Evolutionary conservation across 1,140 invertebrate species (phyloP), one percentile per base, ranked within the genome.

Genomic region (Leptoteleia sp.): DNA sequence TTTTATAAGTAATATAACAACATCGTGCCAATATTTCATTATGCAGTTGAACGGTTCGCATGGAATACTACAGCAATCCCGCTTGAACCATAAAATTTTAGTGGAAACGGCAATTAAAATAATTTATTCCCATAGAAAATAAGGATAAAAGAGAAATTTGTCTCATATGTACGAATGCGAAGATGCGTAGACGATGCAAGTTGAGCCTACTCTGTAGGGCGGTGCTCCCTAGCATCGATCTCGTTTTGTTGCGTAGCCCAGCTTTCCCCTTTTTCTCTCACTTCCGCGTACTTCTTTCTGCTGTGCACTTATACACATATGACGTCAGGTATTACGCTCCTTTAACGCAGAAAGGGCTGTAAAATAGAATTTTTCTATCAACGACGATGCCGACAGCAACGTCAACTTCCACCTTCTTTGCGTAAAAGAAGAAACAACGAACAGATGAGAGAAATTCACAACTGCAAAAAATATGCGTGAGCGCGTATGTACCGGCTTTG

Each of bases 191-290:
- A 83, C 82, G 83, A 85, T 82, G 82, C 80, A 75, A 72, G 80
- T 64, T 62, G 57, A 71, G 70, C 73, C 73, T 83, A 85, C 86
- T 87, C 83, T 80, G 81, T 76, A 86, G 84, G 84, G 86, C 86
- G 84, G 81, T 88, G 87, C 87, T 88, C 86, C 80, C 85, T 85
- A 72, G 83, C 87, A 88, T 89, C 86, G 87, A 88, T 88, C 87
- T 86, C 85, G 54, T 76, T 76, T 76, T 78, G 78, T 75, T 85
- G 83, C 84, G 85, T 85, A 84, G 79, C 81, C 81, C 82, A 84
- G 77, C 82, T 83, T 84, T 80, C 76, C 83, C 79, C 83, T 71
- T 76, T 78, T 77, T 77, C 80, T 57, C 62, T 52, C 71, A 68
- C 68, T 76, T 75, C 70, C 81, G 73, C 77, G 79, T 81, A 84